phyloP scores from a whole-genome alignment of 2,888 invertebrate genomes.

The Chrysolina americana region DNA sequence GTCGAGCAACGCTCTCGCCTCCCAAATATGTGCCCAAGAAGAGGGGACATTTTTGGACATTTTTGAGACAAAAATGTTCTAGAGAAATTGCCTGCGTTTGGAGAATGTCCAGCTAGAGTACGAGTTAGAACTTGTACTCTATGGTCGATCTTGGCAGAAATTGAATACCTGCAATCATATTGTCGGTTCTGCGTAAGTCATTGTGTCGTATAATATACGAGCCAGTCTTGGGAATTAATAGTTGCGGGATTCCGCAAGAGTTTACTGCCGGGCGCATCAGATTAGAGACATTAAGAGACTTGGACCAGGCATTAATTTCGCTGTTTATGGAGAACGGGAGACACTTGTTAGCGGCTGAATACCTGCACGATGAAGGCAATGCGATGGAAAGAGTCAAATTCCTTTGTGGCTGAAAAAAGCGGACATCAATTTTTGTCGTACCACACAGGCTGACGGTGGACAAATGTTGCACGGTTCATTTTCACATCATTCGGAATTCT shows the following conservation, averaged over 20 bases:
- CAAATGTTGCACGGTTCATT: constrained; percentile 4
- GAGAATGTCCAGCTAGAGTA: too few relatives aligned
- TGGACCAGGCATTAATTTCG: constrained; percentile 68
- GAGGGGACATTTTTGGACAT: too few relatives aligned
- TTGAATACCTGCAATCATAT: constrained; percentile 54
- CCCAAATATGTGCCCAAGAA: too few relatives aligned
- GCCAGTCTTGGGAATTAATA: constrained; percentile 67
- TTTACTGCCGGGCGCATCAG: constrained; percentile 69
- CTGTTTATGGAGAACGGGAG: constrained; percentile 65
- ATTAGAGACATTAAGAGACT: constrained; percentile 69
- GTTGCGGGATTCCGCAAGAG: constrained; percentile 68
- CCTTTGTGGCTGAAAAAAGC: constrained; percentile 45
- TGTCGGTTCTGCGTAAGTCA: constrained; percentile 55
- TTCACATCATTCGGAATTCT: constrained; percentile 8
- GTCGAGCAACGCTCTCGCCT: too few relatives aligned
- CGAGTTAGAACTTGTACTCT: too few relatives aligned
- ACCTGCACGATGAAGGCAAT: constrained; percentile 49
- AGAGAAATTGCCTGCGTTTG: too few relatives aligned
- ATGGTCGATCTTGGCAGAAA: too few relatives aligned
- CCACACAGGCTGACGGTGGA: constrained; percentile 34
- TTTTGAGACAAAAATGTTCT: too few relatives aligned
- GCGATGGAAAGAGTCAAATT: constrained; percentile 43
- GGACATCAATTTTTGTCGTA: constrained; percentile 43
- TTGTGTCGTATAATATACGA: constrained; percentile 67
- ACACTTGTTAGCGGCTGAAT: constrained; percentile 60